A percentile compares a stretch with the other conserved stretches of the same genome.
Conservation (phyloP, 2,888 invertebrate genomes). For the Hydriomena furcata region DNA sequence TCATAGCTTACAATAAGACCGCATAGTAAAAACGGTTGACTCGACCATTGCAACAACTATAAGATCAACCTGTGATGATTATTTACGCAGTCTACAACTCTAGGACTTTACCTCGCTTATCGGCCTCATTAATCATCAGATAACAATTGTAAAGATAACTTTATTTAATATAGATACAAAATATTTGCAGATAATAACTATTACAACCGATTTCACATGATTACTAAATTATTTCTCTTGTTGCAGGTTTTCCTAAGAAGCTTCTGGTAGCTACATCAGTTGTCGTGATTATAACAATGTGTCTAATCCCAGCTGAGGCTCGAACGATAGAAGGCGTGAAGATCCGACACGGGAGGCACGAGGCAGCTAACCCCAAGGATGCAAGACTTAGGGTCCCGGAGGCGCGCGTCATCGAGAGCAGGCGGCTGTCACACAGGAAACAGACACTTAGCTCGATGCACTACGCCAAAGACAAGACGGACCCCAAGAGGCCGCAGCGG, state of each 20-base stretch:
- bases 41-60: constrained; percentile 14
- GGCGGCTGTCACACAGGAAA: constrained; percentile 44
- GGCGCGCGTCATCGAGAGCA: constrained; percentile 40
- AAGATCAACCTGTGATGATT: constrained; percentile 20
- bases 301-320: constrained; percentile 67
- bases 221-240: constrained; percentile 45
- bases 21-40: constrained; percentile 15
- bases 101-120: constrained; percentile 37
- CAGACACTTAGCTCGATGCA: constrained; percentile 46
- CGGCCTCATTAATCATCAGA: constrained; percentile 27
- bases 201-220: constrained; percentile 20
- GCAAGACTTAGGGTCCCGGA: constrained; percentile 41
- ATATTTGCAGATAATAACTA: constrained; percentile 2
- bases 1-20: constrained; percentile 23
- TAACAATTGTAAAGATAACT: constrained; percentile 30
- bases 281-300: constrained; percentile 72
- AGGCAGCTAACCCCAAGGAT: constrained; percentile 50
- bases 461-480: constrained; percentile 55
- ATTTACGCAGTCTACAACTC: constrained; percentile 23
- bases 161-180: constrained; percentile 14
- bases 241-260: constrained; percentile 81
- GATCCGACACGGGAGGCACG: constrained; percentile 61
- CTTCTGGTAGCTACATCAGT: constrained; percentile 78
- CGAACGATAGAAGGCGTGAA: constrained; percentile 56
- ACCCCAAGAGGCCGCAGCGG: constrained; percentile 48